A percentile compares a stretch with the other conserved stretches of the same genome.
phyloP scores from a whole-genome alignment of 2,797 vertebrate species.

The Bucorvus abyssinicus region DNA sequence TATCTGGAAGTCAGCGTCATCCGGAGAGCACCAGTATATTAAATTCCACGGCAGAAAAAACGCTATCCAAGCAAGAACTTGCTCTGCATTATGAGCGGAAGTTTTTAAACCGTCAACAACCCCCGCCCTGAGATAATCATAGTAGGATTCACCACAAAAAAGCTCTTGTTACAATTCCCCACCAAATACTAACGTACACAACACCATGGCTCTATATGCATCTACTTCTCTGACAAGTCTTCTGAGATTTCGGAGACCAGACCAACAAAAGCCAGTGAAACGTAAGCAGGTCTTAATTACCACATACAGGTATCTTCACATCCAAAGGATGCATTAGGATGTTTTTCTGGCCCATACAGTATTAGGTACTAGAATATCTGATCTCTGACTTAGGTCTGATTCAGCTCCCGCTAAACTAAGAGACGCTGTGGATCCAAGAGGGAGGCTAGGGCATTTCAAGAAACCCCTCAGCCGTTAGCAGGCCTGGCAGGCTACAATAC shows the following conservation, averaged over 20 bases:
- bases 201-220: neutral
- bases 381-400: neutral
- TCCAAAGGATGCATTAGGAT: neutral
- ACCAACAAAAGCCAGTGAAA: conserved; percentile 14
- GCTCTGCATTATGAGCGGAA: neutral
- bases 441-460: neutral
- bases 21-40: neutral
- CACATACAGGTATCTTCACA: neutral
- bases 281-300: neutral
- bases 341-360: neutral
- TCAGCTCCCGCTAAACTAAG: neutral
- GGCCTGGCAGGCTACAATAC: neutral
- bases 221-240: conserved; percentile 2
- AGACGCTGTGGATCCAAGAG: neutral
- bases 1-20: neutral
- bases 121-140: neutral
- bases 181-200: conserved; percentile 34
- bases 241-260: neutral
- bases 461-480: neutral
- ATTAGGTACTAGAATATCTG: neutral
- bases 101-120: neutral
- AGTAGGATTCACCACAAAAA: neutral
- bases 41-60: neutral
- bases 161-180: conserved; percentile 1
- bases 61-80: neutral